These are phyloP conservation scores for Hydractinia echinata DNA, from an alignment of 30 jellyfish, hydroid and myxozoan species.

Conservation along the genomic window DNA sequence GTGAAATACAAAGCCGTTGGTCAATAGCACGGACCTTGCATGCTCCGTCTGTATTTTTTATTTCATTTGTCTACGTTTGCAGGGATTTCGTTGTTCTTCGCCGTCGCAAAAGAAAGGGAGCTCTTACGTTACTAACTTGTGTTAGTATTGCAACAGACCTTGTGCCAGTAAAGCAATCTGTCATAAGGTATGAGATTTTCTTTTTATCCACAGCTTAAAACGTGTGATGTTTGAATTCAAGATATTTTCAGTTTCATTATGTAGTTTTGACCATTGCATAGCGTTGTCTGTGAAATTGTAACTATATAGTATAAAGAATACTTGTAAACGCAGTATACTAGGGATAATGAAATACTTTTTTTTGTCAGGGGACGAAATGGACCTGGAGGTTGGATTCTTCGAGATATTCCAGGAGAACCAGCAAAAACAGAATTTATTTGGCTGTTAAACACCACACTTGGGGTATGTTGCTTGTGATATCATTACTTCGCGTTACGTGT, in stretches of 20 bases:
- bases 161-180: conserved; percentile 44
- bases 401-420: conserved; percentile 47
- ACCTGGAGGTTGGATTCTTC: conserved; percentile 87
- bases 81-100: conserved; percentile 86
- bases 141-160: conserved; percentile 40
- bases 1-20: too few relatives aligned
- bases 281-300: too few relatives aligned
- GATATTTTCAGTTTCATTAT: neutral
- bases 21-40: too few relatives aligned
- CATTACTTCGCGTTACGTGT: too few relatives aligned
- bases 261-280: neutral
- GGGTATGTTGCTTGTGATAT: conserved; percentile 34
- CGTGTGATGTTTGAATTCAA: neutral
- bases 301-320: too few relatives aligned
- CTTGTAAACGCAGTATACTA: too few relatives aligned
- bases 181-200: conserved; percentile 47
- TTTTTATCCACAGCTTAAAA: neutral
- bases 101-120: conserved; percentile 69
- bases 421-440: conserved; percentile 73
- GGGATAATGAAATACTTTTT: neutral
- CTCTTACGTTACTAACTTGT: conserved; percentile 44
- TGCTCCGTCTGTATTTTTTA: neutral
- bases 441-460: conserved; percentile 67
- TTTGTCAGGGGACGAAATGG: conserved; percentile 79
- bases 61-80: conserved; percentile 5